Percentiles rank a stretch among this genome's conserved stretches.
Conservation (phyloP, 2,113 vertebrate genomes). For the Megaptera novaeangliae region DNA sequence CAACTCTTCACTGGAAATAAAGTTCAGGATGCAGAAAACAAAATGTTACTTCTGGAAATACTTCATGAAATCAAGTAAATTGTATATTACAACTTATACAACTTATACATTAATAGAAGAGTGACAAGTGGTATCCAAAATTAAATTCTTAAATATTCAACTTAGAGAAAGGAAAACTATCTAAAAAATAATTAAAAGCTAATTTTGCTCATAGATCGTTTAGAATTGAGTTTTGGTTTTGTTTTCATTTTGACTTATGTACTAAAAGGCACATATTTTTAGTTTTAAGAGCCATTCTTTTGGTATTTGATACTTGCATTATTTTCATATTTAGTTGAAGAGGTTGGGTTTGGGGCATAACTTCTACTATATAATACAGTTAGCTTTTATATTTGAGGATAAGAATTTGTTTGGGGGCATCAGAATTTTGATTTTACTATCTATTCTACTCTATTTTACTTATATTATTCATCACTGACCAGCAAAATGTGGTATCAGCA, state of each 20-base stretch:
- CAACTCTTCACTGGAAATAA: conserved; percentile 88
- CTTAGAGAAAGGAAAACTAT: not conserved
- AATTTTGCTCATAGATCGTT: conserved; percentile 23
- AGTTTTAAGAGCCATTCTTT: not conserved
- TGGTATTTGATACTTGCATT: not conserved
- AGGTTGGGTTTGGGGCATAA: not conserved
- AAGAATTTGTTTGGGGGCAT: conserved; percentile 17
- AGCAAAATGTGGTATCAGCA: conserved; percentile 17
- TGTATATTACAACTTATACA: not conserved
- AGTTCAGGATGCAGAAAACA: conserved; percentile 81
- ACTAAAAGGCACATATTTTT: not conserved
- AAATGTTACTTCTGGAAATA: conserved; percentile 85
- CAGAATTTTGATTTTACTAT: not conserved
- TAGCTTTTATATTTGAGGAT: not conserved
- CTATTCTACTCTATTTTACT: conserved; percentile 10
- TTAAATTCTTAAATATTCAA: not conserved
- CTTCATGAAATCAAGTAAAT: conserved; percentile 90
- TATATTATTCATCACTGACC: not conserved
- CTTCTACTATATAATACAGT: not conserved
- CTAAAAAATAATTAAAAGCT: conserved; percentile 24
- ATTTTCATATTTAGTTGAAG: conserved; percentile 13
- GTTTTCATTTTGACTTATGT: not conserved
- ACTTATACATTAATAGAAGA: not conserved
- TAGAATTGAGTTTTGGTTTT: not conserved
- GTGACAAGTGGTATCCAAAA: not conserved